phyloP scores from a whole-genome alignment of 2,113 vertebrate genomes.

The Probosciger aterrimus region DNA sequence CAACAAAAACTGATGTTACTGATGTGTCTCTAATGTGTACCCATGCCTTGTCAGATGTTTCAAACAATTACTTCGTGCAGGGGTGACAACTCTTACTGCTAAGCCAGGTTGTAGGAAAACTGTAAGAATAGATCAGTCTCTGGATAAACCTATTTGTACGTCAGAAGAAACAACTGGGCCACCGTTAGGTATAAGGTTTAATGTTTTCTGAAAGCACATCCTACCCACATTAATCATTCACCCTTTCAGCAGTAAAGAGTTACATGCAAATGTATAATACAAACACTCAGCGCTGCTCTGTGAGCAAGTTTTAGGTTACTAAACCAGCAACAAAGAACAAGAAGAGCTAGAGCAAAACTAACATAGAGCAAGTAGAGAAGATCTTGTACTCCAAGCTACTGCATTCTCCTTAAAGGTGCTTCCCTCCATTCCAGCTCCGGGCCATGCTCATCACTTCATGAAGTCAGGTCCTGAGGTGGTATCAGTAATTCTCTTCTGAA shows the following conservation, averaged over 20 bases:
- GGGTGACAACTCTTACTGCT: neutral
- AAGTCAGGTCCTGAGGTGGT: neutral
- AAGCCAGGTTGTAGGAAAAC: slow-evolving; percentile 8
- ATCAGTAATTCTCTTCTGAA: neutral
- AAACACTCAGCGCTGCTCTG: neutral
- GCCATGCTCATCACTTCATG: neutral
- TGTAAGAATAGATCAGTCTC: neutral
- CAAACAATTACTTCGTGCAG: neutral
- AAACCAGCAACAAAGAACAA: neutral
- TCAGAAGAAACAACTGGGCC: neutral
- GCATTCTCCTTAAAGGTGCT: neutral
- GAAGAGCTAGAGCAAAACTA: neutral
- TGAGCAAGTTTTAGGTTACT: neutral
- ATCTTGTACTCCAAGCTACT: neutral
- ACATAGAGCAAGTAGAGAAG: neutral
- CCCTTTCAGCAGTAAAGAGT: neutral
- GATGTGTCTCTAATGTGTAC: neutral
- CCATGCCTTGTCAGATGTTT: neutral
- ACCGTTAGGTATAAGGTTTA: neutral
- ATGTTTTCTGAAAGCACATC: neutral
- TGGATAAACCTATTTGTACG: neutral
- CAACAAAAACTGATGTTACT: neutral
- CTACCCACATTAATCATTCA: neutral
- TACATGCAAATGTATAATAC: neutral
- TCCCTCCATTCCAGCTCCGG: neutral